Evolutionary conservation across 2,888 invertebrate species (phyloP), one percentile per base, ranked within the genome.

Genomic region (Phalera bucephala): DNA sequence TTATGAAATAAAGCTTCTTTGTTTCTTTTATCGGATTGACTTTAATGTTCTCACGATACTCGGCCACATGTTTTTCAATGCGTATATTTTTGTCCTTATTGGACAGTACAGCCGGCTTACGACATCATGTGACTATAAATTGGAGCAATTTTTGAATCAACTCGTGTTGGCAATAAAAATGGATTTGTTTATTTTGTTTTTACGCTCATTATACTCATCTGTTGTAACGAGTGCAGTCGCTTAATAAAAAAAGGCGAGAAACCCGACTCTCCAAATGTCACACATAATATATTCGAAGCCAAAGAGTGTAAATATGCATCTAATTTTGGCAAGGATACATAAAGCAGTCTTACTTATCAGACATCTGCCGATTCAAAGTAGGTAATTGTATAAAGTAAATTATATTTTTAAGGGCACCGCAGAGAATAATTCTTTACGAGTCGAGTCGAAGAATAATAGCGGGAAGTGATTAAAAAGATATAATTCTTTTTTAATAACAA

Each of bases 381-480:
- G 35, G 45, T 53, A 60, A 49, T 59, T 54, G 44, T 37, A 43
- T 48, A 54, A 55, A 58, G 51, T 41, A 57, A 66, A 66, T 42
- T 53, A 61, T 63, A 56, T 50, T 44, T 59, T 64, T 62, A 59
- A 64, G 55, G 67, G 65, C 70, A 58, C 51, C 58, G 69, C 72
- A 64, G 72, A 65, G 68, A 66, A 68, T 73, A 74, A 82, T 74
- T 81, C 68, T 69, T 75, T 66, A 64, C 29, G 29, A 64, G 47
- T 54, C 55, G 60, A 63, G 59, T 61, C 52, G 47, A 61, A 62
- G 56, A 63, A 61, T 64, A 76, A 79, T 82, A 55, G 74, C 71
- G 67, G 83, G 82, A 86, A 86, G 85, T 84, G 84, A 87, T 89
- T 87, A 87, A 87, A 87, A 84, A 68, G 74, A 64, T 71, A 86